Conservation (phyloP, 53 echinoderm and acorn worm genomes). For the Zoroaster sp. region DNA sequence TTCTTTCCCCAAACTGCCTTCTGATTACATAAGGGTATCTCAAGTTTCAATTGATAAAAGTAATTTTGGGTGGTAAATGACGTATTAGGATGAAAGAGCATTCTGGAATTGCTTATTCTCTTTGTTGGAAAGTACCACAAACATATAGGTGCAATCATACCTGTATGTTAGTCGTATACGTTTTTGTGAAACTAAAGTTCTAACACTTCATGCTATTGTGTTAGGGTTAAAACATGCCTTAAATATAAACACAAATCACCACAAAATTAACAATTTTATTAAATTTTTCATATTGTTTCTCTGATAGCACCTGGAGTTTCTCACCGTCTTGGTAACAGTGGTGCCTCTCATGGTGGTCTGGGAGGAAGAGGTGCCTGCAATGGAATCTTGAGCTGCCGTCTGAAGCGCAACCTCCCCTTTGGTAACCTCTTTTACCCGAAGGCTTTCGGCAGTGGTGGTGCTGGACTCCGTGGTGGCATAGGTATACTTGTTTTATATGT, state of each 20-base stretch:
- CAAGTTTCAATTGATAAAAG: too few relatives aligned
- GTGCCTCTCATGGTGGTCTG: slow-evolving; percentile 90
- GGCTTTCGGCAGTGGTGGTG: slow-evolving; percentile 86
- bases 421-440: slow-evolving; percentile 73
- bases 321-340: slow-evolving; percentile 75
- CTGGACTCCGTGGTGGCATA: slow-evolving; percentile 65
- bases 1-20: too few relatives aligned
- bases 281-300: neutral
- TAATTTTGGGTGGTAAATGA: too few relatives aligned
- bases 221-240: neutral
- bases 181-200: too few relatives aligned
- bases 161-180: too few relatives aligned
- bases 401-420: slow-evolving; percentile 73
- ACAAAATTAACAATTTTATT: neutral
- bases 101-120: too few relatives aligned
- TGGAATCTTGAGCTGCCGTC: slow-evolving; percentile 69
- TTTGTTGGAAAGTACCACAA: too few relatives aligned
- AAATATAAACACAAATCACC: neutral
- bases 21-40: too few relatives aligned
- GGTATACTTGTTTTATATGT: slow-evolving; percentile 23
- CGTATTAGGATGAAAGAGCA: too few relatives aligned
- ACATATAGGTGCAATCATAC: too few relatives aligned
- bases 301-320: slow-evolving; percentile 71
- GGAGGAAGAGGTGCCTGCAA: slow-evolving; percentile 83
- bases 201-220: too few relatives aligned